Conservation (phyloP, 2,888 invertebrate genomes). For the Torymus aiolomorphi region DNA sequence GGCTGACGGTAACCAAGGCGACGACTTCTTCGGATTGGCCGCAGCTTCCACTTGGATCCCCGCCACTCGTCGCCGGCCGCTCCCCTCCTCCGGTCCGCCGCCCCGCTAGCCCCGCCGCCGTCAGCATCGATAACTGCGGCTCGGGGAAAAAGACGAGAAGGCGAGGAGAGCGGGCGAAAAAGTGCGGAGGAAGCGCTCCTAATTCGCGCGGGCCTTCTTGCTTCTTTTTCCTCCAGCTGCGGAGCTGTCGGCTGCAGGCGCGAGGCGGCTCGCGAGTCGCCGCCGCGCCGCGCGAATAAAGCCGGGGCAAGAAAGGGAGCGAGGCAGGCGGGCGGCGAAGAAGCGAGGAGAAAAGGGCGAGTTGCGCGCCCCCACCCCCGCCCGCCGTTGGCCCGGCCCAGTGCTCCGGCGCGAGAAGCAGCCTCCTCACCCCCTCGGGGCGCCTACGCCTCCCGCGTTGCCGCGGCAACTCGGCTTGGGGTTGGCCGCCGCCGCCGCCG, state of each 20-base stretch:
- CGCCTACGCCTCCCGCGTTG: conserved; percentile 73
- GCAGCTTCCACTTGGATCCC: conserved; percentile 72
- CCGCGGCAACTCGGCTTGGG: conserved; percentile 74
- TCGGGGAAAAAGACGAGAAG: conserved; percentile 54
- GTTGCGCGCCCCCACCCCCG: neutral
- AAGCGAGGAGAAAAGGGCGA: conserved; percentile 11
- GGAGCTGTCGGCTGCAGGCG: neutral
- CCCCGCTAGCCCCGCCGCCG: conserved; percentile 59
- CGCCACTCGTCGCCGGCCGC: conserved; percentile 62
- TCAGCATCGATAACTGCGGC: conserved; percentile 57
- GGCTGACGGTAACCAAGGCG: conserved; percentile 74
- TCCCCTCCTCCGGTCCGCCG: conserved; percentile 61
- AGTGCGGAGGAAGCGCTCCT: conserved; percentile 27
- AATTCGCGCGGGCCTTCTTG: neutral
- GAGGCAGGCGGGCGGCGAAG: neutral
- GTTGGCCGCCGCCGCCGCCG: conserved; percentile 73
- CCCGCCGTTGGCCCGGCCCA: conserved; percentile 59
- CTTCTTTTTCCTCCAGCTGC: conserved; percentile 7
- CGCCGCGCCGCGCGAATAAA: neutral
- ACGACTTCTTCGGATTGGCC: conserved; percentile 76
- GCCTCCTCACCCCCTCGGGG: conserved; percentile 62
- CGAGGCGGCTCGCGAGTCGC: neutral
- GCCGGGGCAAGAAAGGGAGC: conserved; percentile 11
- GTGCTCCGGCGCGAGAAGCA: conserved; percentile 57
- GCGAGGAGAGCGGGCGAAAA: conserved; percentile 36